Evolutionary conservation across 2,113 vertebrate species (phyloP), one percentile per base, ranked within the genome.

Genomic region (Sisor rabdophorus): DNA sequence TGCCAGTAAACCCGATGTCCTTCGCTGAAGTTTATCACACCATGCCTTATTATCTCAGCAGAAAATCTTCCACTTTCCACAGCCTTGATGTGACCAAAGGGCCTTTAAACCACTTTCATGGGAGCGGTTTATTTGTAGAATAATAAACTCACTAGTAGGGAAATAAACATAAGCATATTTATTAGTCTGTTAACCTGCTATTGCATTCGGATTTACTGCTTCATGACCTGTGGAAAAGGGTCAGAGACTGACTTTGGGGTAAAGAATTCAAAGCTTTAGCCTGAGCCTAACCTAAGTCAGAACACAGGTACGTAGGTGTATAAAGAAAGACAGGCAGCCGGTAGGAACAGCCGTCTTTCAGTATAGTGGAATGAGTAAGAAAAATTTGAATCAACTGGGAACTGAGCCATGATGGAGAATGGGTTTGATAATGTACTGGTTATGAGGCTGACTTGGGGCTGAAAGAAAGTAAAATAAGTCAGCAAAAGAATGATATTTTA

Each of bases 301-400:
- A 71, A 79, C 22, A 68, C 32, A 73, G 73, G 73, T 59, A 60
- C 73, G 11, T 36, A 76, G 69, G 69, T 63, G 48, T 53, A 60
- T 53, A 22, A 76, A 64, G 50, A 82, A 75, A 77, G 55, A 59
- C 44, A 79, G 47, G 4, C 47, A 20, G n/a, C 48, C 73, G 72
- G 60, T 75, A 69, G 75, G 74, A 19, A 71, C 72, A 74, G 75
- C 78, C 70, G 78, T 82, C 76, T 55, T 48, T 44, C 60, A 74
- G 55, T 65, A 52, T 54, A 73, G 69, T 54, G 70, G 64, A 73
- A 74, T 80, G 73, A 85, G 77, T 60, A 68, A 79, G 60, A 82
- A 76, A 79, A 76, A 83, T 84, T 85, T 78, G 76, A 87, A 84
- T 86, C 87, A 87, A 84, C 85, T 88, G 86, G 81, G 83, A 63